These are phyloP conservation scores for Galendromus occidentalis DNA, from an alignment of 1,140 invertebrate species.

Conservation along the genomic window DNA sequence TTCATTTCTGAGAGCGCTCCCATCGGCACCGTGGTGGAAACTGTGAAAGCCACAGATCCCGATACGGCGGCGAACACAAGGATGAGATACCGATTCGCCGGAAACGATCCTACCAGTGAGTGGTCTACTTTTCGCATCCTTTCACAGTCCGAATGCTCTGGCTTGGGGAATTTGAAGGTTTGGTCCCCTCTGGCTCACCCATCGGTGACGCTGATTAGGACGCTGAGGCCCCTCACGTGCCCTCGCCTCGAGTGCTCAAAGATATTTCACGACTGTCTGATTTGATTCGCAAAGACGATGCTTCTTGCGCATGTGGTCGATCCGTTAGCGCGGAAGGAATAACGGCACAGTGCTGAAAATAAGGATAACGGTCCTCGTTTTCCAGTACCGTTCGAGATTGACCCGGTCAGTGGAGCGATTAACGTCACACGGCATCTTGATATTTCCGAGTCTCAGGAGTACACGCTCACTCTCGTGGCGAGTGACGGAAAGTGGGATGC, in stretches of 20 bases:
- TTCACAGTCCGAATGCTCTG: background rate
- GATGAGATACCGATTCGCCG: constrained; percentile 25
- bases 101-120: constrained; percentile 10
- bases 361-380: too few relatives aligned
- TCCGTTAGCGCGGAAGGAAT: too few relatives aligned
- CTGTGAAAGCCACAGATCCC: constrained; percentile 28
- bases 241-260: too few relatives aligned
- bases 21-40: constrained; percentile 25
- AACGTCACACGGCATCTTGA: constrained; percentile 53
- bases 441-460: constrained; percentile 37
- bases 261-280: too few relatives aligned
- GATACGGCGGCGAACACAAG: constrained; percentile 30
- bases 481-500: constrained; percentile 22
- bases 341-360: too few relatives aligned
- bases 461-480: constrained; percentile 20
- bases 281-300: too few relatives aligned
- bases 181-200: too few relatives aligned
- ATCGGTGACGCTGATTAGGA: too few relatives aligned
- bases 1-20: constrained; percentile 26
- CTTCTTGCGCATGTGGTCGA: too few relatives aligned
- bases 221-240: too few relatives aligned
- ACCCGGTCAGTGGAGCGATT: constrained; percentile 65
- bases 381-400: constrained; percentile 67
- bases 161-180: background rate
- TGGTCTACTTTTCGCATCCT: background rate